Evolutionary conservation across 2,797 vertebrate genomes (phyloP).

Genomic region (Miopithecus talapoin): DNA sequence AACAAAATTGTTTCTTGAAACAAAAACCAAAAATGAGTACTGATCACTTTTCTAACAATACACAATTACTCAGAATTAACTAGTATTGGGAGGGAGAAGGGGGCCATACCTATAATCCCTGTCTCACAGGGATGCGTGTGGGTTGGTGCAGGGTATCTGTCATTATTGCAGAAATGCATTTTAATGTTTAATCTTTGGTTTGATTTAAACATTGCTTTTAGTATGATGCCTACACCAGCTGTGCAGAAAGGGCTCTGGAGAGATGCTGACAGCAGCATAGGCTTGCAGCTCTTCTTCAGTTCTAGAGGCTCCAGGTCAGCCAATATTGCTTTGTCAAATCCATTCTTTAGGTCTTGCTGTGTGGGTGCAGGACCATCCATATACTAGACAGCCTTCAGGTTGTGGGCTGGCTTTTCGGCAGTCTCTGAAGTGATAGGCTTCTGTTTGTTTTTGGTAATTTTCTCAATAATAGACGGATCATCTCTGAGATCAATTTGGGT

Average conservation of each 20-base stretch:
- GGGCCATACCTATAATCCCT: slow-evolving; percentile 79
- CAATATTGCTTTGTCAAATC: slow-evolving; percentile 99
- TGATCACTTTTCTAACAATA: slow-evolving; percentile 84
- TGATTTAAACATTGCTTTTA: no score
- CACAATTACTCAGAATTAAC: slow-evolving; percentile 84
- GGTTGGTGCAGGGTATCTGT: slow-evolving; percentile 84
- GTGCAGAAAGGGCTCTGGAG: slow-evolving; percentile 65
- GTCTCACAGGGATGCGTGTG: slow-evolving; percentile 80
- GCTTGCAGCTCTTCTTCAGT: slow-evolving; percentile 99
- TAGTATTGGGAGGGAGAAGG: slow-evolving; percentile 76
- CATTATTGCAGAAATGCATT: slow-evolving; percentile 90
- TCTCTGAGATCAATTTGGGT: neutral
- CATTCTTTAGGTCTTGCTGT: slow-evolving; percentile 92
- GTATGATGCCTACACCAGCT: no score
- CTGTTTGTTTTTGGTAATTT: no score
- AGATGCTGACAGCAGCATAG: slow-evolving; percentile 96
- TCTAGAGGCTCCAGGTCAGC: slow-evolving; percentile 99
- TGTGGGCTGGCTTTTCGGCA: no score
- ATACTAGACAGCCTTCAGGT: no score
- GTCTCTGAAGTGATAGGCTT: no score
- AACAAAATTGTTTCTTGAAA: slow-evolving; percentile 77
- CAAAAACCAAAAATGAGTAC: slow-evolving; percentile 84
- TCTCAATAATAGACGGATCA: no score
- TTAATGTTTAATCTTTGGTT: no score
- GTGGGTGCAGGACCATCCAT: no score